Conservation (phyloP, 2,113 vertebrate species). For the Helogale parvula region DNA sequence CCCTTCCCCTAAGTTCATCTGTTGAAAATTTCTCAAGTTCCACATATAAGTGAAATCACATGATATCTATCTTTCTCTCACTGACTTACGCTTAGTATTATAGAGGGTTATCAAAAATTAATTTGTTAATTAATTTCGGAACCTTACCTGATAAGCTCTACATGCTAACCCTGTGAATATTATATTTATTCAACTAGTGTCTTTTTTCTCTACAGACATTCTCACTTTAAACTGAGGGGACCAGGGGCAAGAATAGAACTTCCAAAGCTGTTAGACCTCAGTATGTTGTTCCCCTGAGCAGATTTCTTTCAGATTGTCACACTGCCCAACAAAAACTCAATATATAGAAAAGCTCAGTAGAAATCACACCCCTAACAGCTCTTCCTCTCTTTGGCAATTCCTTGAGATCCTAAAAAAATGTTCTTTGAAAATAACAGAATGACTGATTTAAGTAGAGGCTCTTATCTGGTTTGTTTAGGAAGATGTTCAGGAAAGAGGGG, state of each 20-base stretch:
- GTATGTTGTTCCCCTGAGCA: background rate
- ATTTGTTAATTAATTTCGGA: conserved; percentile 3
- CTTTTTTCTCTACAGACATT: background rate
- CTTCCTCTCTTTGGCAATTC: background rate
- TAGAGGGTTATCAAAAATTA: background rate
- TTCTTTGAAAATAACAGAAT: conserved; percentile 20
- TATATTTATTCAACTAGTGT: background rate
- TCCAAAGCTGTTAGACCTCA: background rate
- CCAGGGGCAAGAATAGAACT: background rate
- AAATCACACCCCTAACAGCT: background rate
- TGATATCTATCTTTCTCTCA: too few species aligned
- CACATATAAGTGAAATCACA: too few species aligned
- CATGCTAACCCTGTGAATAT: background rate
- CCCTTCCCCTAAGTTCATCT: too few species aligned
- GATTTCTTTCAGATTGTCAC: background rate
- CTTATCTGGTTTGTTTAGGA: background rate
- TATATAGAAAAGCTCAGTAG: background rate
- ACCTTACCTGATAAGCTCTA: background rate
- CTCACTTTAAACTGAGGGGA: background rate
- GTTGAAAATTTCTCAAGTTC: too few species aligned
- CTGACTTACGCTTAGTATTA: too few species aligned
- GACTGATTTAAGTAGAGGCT: background rate
- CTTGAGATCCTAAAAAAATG: background rate
- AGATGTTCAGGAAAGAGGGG: background rate
- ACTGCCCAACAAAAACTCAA: background rate